These are phyloP conservation scores for Disparrhopalites patrizii DNA, from an alignment of 2,888 invertebrate genomes.

Conservation along the genomic window DNA sequence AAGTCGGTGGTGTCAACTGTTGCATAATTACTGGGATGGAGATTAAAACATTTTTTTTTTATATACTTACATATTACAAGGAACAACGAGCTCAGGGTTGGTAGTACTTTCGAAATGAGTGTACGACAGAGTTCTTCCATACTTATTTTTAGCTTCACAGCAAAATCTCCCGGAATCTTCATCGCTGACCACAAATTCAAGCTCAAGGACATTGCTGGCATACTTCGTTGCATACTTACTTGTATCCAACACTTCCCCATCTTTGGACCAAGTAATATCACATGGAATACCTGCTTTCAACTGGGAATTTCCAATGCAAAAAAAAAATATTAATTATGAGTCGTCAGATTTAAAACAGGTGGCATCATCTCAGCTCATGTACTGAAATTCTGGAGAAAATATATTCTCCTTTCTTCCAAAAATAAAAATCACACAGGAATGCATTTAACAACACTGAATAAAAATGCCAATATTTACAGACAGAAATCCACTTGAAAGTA, in stretches of 20 bases:
- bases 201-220: conserved; percentile 50
- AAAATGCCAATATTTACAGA: not conserved
- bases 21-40: no score
- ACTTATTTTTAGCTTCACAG: conserved; percentile 62
- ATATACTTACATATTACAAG: conserved; percentile 27
- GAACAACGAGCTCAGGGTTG: conserved; percentile 10
- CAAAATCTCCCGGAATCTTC: conserved; percentile 66
- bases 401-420: not conserved
- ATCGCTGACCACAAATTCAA: conserved; percentile 59
- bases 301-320: not conserved
- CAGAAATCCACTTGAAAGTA: conserved; percentile 12
- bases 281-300: conserved; percentile 24
- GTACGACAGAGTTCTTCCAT: conserved; percentile 52
- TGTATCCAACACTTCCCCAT: conserved; percentile 13
- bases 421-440: not conserved
- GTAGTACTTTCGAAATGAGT: conserved; percentile 21
- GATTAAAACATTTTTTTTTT: no score
- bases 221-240: conserved; percentile 10
- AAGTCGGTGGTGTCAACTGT: no score
- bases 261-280: conserved; percentile 22
- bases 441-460: not conserved
- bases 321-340: not conserved
- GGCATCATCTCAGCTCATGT: not conserved
- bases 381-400: not conserved
- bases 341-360: not conserved